A percentile compares a stretch with the other conserved stretches of the same genome.
phyloP scores from a whole-genome alignment of 1,140 invertebrate species.

The Reticulitermes speratus region DNA sequence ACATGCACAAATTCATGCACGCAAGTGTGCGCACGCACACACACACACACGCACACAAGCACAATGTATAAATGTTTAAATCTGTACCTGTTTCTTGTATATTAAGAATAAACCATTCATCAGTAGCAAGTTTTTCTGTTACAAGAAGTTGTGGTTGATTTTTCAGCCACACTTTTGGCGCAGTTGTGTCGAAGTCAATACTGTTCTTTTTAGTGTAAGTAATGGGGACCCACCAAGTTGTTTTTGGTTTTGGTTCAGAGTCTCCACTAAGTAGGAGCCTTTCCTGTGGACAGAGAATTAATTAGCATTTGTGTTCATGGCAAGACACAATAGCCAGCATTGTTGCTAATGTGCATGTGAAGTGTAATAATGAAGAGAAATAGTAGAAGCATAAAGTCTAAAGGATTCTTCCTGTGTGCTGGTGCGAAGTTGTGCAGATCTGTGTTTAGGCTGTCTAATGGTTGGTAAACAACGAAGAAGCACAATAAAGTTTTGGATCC shows the following conservation, averaged over 20 bases:
- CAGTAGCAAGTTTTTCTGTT: constrained; percentile 38
- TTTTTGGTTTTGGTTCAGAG: constrained; percentile 34
- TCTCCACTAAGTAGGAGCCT: constrained; percentile 49
- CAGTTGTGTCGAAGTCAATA: constrained; percentile 44
- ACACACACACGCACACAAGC: too few relatives aligned
- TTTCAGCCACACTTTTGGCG: constrained; percentile 41
- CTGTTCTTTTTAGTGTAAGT: constrained; percentile 51
- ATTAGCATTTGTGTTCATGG: constrained; percentile 41
- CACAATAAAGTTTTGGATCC: too few relatives aligned
- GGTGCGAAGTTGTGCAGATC: too few relatives aligned
- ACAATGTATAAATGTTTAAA: not conserved
- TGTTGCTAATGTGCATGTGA: too few relatives aligned
- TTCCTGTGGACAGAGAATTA: constrained; percentile 45
- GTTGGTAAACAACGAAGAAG: too few relatives aligned
- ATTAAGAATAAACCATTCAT: constrained; percentile 69
- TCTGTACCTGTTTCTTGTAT: constrained; percentile 60
- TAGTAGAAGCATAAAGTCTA: too few relatives aligned
- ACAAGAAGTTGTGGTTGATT: not conserved
- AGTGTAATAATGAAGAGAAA: too few relatives aligned
- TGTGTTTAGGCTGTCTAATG: too few relatives aligned
- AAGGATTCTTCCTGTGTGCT: too few relatives aligned
- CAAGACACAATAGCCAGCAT: too few relatives aligned
- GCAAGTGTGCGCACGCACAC: too few relatives aligned
- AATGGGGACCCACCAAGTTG: constrained; percentile 58
- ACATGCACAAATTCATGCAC: too few relatives aligned